Evolutionary conservation across 2,888 invertebrate species (phyloP), one percentile per base, ranked within the genome.

Genomic region (Acronicta psi): DNA sequence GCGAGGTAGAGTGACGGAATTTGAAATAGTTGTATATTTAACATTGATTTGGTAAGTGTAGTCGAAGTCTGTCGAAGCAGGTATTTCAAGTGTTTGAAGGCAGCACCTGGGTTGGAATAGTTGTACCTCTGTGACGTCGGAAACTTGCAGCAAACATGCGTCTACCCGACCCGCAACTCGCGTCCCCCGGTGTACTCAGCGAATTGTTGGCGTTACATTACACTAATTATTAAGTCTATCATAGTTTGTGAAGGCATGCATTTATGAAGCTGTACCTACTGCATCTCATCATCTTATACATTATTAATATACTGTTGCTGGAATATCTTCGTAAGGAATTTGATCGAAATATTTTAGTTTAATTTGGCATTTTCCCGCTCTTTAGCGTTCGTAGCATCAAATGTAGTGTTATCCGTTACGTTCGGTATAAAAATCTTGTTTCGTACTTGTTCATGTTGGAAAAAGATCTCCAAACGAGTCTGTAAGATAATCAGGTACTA

Each of bases 191-290:
- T 58, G 46, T 51, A 36, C 42, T 51, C 43, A 42, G 59, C 68
- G 69, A 76, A 82, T 80, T 73, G 79, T 79, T 80, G 41, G 55
- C 59, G 49, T 75, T 64, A 71, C 72, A 70, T 69, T 64, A 68
- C 54, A 61, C 52, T 41, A 60, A 65, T 71, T 75, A 71, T 71
- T 71, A 54, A 61, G 60, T 69, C 61, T 63, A 62, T 62, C 41
- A 75, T 75, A 71, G 69, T 69, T 68, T 49, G 58, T 23, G 43
- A 58, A 67, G 60, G 55, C 50, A 59, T 61, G 54, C 62, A 41
- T 45, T 40, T 46, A 66, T 51, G 46, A 54, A 47, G 36, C 44
- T 55, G 41, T 44, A n/a, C n/a, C n/a, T n/a, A n/a, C 38, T 38
- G 47, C 53, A 63, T 44, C 61, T 29, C 38, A 43, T 58, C n/a